Conservation (phyloP, 2,113 vertebrate genomes). For the Elephantulus edwardii region DNA sequence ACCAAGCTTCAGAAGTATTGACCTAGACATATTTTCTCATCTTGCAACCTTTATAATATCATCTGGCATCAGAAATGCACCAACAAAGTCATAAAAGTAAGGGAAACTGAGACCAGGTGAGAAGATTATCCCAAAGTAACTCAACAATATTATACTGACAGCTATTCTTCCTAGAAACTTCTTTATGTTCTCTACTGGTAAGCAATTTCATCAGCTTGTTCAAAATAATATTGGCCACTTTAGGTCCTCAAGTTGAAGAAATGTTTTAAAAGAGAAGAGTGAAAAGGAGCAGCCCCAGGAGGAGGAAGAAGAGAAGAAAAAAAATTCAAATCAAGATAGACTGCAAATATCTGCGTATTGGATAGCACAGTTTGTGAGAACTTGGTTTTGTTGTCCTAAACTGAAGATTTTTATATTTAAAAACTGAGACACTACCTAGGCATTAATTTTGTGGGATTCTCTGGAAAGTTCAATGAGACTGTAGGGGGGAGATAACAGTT, state of each 20-base stretch:
- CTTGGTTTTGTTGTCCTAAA: not conserved
- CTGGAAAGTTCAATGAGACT: not conserved
- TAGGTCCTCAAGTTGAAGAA: not conserved
- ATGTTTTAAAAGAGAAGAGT: not conserved
- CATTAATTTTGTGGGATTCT: not conserved
- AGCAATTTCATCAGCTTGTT: not conserved
- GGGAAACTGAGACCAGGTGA: not conserved
- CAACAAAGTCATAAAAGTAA: not conserved
- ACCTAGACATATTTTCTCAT: not conserved
- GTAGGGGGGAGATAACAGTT: not conserved
- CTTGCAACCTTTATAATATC: not conserved
- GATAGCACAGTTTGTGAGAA: not conserved
- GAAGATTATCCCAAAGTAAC: fast-evolving
- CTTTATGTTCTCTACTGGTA: not conserved
- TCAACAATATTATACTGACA: not conserved
- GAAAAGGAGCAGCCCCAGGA: too few species aligned
- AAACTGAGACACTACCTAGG: not conserved
- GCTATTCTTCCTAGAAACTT: not conserved
- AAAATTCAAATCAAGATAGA: not conserved
- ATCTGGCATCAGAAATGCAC: not conserved
- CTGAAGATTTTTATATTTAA: not conserved
- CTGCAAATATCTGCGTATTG: not conserved
- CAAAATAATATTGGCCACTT: not conserved
- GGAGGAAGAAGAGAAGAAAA: not conserved
- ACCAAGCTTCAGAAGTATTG: not conserved